A percentile compares a stretch with the other conserved stretches of the same genome.
Conservation (phyloP, 1,140 invertebrate genomes). For the Ips typographus region DNA sequence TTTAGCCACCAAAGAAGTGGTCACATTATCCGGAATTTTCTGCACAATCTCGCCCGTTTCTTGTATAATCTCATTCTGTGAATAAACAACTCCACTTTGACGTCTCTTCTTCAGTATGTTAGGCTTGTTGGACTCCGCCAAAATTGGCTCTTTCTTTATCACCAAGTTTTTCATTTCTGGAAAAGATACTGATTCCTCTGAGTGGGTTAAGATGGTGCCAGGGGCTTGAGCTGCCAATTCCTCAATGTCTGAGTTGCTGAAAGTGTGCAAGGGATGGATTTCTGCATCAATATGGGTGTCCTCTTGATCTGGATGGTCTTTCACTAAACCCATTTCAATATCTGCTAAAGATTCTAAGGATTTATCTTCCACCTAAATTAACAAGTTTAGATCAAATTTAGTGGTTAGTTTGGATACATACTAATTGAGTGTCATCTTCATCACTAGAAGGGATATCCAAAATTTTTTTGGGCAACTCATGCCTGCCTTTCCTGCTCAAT, state of each 20-base stretch:
- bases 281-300: constrained; percentile 3
- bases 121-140: constrained; percentile 27
- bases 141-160: background rate
- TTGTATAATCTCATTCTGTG: constrained; percentile 25
- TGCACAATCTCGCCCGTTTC: constrained; percentile 16
- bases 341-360: constrained; percentile 39
- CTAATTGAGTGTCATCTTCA: constrained; percentile 44
- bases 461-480: constrained; percentile 45
- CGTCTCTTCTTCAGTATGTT: constrained; percentile 45
- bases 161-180: background rate
- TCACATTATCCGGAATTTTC: constrained; percentile 14
- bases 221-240: background rate
- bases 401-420: background rate
- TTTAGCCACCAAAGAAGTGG: constrained; percentile 39
- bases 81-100: constrained; percentile 17
- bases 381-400: constrained; percentile 1
- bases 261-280: background rate
- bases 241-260: background rate
- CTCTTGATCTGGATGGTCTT: constrained; percentile 42
- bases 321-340: constrained; percentile 48
- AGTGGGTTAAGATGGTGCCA: background rate
- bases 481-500: background rate
- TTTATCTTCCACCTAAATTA: constrained; percentile 26
- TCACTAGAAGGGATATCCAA: constrained; percentile 50
- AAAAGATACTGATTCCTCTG: background rate